Base-by-base conservation (phyloP, 2,888 invertebrate genomes). In the Aspidapion aeneum region DNA sequence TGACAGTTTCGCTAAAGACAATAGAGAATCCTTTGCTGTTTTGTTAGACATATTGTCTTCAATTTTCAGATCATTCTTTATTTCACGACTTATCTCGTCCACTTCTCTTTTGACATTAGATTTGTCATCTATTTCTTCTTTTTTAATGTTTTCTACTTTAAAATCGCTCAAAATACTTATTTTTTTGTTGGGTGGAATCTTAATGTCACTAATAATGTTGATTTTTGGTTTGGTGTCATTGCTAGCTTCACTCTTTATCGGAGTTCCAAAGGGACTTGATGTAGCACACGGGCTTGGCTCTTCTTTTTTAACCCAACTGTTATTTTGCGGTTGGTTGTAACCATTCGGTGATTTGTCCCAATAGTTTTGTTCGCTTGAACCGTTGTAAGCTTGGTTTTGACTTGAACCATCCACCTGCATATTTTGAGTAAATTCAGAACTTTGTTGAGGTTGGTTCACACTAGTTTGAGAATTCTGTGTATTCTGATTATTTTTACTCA, bases 51-150 rank as follows among this genome's bases (percentile, higher is more conserved):
- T 60, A 56, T 69, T 72, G 1, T 70, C 68, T 21, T 70, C 67
- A 20, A 50, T 18, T 51, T 71, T 72, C 19, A 74, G 64, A 50
- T 74, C 73, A 21, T 68, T 69, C 63, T 74, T 74, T 18, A 73
- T 70, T 80, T 84, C 22, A 81, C 83, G 69, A 82, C 71, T 72
- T 35, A 70, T 56, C 57, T 70, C 68, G 17, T 66, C 83, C 61
- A 84, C 82, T 82, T 73, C 83, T 81, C 63, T 82, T 82, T 78
- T 84, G 81, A 1, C 83, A 77, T 77, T 73, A 21, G 63, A 65
- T 21, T 83, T 83, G 3, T 84, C 84, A 1, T 84, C 83, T 21
- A 83, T 84, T 74, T 85, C 85, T 1, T 78, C 79, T 50, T 71
- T 74, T 68, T 79, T 79, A n/a, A n/a, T n/a, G 1, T 77, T 74